Evolutionary conservation across 2,113 vertebrate species (phyloP), one percentile per base, ranked within the genome.

Genomic region (Zosterops hypoxanthus): DNA sequence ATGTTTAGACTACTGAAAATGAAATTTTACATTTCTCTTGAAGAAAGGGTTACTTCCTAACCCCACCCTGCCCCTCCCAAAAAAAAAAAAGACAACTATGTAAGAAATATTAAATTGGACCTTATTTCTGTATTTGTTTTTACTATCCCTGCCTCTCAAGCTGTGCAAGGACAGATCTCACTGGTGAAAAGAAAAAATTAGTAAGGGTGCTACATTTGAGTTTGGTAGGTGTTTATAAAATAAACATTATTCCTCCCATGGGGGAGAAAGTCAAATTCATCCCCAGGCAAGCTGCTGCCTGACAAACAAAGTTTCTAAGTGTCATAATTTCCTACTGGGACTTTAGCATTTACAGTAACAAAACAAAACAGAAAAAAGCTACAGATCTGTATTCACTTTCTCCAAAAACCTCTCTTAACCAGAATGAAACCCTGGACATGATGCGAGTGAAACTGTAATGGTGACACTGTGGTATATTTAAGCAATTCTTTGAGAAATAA

Each of bases 171-270:
- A 90, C 80, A 94, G 80, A 86, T n/a, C 72, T 88, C 91, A 21
- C 65, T 64, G 29, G 29, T 12, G 68, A 61, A 90, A 95, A 77
- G 36, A 77, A 64, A 85, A 63, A 90, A 90, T 12, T 52, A 92
- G 29, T 33, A 72, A 94, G 79, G 75, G 82, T 7, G 2, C 72
- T 84, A 88, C 90, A 89, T 89, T 82, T 88, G 70, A 88, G 86
- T 91, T 81, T 72, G 76, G 69, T 90, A 90, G 77, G 70, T 94
- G 89, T 97, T 97, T 97, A 94, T 95, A 93, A 94, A 92, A 94
- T 52, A 95, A 96, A 87, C 71, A 75, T 91, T 47, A 63, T 69
- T 53, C 71, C 59, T 95, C 95, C 84, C 95, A 87, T 52, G 79
- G 82, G 65, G 52, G 21, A 95, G 57, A 91, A 88, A 77, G 57